phyloP scores from a whole-genome alignment of 2,113 vertebrate species.

The Cercocebus atys region DNA sequence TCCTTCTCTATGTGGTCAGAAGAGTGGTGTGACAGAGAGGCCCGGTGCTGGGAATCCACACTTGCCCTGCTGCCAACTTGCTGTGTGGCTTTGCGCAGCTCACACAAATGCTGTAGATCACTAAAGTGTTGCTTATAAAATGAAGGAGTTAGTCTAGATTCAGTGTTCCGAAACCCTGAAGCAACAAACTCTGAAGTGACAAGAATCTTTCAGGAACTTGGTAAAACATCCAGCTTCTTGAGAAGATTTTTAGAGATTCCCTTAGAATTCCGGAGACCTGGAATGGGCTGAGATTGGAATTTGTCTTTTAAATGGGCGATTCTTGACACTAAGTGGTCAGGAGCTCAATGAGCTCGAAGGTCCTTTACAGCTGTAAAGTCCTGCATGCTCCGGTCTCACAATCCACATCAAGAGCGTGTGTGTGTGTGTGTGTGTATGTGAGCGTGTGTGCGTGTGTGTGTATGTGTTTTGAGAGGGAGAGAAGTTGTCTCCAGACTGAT shows the following conservation, averaged over 20 bases:
- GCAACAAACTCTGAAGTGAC: too few species aligned
- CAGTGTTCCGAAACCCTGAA: neutral
- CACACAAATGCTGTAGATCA: neutral
- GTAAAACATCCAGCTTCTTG: neutral
- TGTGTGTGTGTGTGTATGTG: neutral
- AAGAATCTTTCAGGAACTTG: neutral
- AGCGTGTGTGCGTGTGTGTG: neutral
- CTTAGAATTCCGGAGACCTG: neutral
- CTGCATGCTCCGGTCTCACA: neutral
- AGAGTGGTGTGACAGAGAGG: neutral
- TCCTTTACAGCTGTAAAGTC: neutral
- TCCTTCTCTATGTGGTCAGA: neutral
- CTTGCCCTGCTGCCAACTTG: too few species aligned
- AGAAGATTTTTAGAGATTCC: neutral
- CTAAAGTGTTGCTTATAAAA: neutral
- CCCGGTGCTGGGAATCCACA: neutral
- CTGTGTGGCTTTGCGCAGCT: neutral
- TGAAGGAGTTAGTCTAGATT: neutral
- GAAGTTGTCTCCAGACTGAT: neutral
- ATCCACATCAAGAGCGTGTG: neutral
- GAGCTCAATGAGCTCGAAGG: neutral
- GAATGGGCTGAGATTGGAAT: neutral
- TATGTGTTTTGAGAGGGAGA: neutral
- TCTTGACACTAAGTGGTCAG: neutral
- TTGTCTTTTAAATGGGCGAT: neutral